A percentile compares a stretch with the other conserved stretches of the same genome.
phyloP scores from a whole-genome alignment of 2,797 vertebrate species.

The Lithobates pipiens region DNA sequence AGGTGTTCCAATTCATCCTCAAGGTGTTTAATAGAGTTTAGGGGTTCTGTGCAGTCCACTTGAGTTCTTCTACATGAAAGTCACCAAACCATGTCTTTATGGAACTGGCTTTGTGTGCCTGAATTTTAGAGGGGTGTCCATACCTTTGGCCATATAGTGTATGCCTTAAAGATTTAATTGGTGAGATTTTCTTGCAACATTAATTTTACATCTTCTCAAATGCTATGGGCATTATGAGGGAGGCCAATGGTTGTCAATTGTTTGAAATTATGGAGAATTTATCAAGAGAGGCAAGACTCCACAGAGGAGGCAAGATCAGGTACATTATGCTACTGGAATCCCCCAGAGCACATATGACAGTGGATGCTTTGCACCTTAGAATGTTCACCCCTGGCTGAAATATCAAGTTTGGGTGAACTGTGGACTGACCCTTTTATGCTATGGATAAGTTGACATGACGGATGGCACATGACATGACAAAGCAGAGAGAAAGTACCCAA shows the following conservation, averaged over 20 bases:
- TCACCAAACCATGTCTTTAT: not conserved
- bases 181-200: not conserved
- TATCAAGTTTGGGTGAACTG: not conserved
- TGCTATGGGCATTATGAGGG: not conserved
- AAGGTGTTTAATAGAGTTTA: not conserved
- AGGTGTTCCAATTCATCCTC: no score
- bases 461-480: conserved; percentile 54
- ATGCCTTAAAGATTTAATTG: not conserved
- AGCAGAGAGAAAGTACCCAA: conserved; percentile 76
- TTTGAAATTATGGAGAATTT: no score
- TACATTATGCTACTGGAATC: not conserved
- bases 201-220: not conserved
- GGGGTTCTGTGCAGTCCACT: not conserved
- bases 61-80: not conserved
- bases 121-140: not conserved
- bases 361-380: not conserved
- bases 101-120: not conserved
- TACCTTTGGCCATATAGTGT: not conserved
- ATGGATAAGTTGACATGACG: conserved; percentile 3
- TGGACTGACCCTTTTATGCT: not conserved
- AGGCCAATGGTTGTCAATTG: not conserved
- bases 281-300: no score
- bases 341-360: not conserved
- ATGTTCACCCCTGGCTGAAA: not conserved
- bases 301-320: no score